Conservation (phyloP, 2,888 invertebrate species). For the Latrodectus elegans region DNA sequence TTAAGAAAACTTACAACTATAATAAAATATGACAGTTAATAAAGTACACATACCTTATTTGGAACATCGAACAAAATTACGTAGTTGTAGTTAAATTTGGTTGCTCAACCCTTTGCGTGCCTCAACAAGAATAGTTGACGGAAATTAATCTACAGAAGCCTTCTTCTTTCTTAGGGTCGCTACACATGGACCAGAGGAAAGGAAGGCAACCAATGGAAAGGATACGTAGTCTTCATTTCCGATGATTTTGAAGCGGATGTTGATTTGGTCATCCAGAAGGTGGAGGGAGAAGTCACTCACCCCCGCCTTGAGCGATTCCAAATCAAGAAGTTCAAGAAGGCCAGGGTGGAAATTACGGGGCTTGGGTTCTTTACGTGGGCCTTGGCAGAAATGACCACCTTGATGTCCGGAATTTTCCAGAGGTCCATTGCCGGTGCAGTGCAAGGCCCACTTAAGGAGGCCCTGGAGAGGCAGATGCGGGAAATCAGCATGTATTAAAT, state of each 20-base stretch:
- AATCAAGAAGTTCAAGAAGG: conserved; percentile 53
- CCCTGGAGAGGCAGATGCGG: conserved; percentile 34
- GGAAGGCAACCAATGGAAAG: conserved; percentile 5
- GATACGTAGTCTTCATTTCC: conserved; percentile 55
- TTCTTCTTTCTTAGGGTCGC: conserved; percentile 39
- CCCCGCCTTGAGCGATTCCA: conserved; percentile 34
- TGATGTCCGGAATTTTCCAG: conserved; percentile 61
- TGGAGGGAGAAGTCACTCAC: conserved; percentile 19
- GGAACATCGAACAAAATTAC: no score
- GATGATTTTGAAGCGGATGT: conserved; percentile 52
- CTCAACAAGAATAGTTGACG: no score
- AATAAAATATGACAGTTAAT: no score
- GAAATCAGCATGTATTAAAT: conserved; percentile 41
- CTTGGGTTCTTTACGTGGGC: conserved; percentile 56
- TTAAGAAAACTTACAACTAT: no score
- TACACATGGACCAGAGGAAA: conserved; percentile 46
- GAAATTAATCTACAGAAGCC: background rate
- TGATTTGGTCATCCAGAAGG: conserved; percentile 2
- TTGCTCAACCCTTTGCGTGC: no score
- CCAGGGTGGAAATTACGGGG: conserved; percentile 48
- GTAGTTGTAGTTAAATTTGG: no score
- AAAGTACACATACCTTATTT: no score
- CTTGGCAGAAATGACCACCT: conserved; percentile 51
- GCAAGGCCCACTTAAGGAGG: conserved; percentile 44
- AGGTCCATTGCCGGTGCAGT: conserved; percentile 30